Percentiles rank a stretch among this genome's conserved stretches.
Evolutionary conservation across 2,888 invertebrate species (phyloP).

Genomic region (Chalcis sispes): DNA sequence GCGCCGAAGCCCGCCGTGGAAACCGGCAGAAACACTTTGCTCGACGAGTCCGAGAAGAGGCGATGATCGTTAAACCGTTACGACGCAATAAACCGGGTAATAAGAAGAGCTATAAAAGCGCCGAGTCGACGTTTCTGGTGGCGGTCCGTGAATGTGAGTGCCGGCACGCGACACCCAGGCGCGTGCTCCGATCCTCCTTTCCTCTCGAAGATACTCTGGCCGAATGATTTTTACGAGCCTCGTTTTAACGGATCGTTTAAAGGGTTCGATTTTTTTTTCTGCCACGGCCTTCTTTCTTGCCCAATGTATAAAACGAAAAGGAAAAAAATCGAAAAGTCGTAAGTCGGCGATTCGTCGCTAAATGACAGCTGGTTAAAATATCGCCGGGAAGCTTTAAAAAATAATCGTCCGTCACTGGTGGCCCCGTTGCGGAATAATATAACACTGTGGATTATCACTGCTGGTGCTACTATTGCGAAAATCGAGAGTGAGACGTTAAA

Average conservation of each 20-base stretch:
- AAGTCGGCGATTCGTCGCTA: too few relatives aligned
- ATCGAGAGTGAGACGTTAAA: slow-evolving; percentile 7
- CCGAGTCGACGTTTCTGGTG: slow-evolving; percentile 60
- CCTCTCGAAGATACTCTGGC: not conserved
- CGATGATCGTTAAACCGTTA: slow-evolving; percentile 74
- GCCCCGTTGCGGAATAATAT: not conserved
- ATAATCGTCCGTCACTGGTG: not conserved
- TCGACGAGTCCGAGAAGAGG: too few relatives aligned
- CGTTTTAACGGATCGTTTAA: not conserved
- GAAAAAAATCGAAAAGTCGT: not conserved
- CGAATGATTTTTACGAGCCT: too few relatives aligned
- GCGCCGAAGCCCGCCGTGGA: not conserved
- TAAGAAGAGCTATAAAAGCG: slow-evolving; percentile 71
- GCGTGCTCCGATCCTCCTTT: slow-evolving; percentile 17
- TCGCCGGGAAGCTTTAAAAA: not conserved
- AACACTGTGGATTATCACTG: not conserved
- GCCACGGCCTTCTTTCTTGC: not conserved
- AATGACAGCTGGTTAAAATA: not conserved
- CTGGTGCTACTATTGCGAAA: not conserved
- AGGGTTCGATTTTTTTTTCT: not conserved
- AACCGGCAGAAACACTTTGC: slow-evolving; percentile 59
- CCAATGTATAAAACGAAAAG: not conserved
- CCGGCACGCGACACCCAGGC: slow-evolving; percentile 70
- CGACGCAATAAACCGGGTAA: slow-evolving; percentile 74
- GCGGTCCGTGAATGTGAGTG: slow-evolving; percentile 58